phyloP scores from a whole-genome alignment of 2,797 vertebrate genomes.

The Tapera naevia region DNA sequence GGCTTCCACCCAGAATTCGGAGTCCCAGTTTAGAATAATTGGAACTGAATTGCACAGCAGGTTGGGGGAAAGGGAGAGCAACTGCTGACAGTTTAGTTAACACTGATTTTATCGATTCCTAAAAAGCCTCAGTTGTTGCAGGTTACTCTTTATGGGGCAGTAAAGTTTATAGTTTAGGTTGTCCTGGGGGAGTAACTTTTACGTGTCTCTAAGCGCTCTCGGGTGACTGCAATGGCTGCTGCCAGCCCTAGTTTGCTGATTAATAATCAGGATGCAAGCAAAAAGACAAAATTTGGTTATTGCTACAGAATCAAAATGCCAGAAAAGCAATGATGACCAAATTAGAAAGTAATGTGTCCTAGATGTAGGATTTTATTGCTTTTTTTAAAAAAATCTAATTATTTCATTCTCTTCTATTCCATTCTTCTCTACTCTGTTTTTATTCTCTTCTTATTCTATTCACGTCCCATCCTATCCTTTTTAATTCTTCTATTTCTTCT shows the following conservation, averaged over 20 bases:
- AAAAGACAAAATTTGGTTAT: fast-evolving
- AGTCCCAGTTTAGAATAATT: conserved; percentile 18
- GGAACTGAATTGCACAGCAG: background rate
- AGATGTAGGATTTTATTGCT: background rate
- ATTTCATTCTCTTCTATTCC: too few relatives aligned
- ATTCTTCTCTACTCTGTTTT: background rate
- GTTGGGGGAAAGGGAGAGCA: background rate
- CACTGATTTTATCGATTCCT: conserved; percentile 64
- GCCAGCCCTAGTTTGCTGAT: background rate
- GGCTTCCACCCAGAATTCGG: conserved; percentile 46
- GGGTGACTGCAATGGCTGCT: background rate
- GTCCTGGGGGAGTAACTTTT: conserved; percentile 41
- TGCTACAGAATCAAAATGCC: background rate
- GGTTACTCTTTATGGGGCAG: conserved; percentile 65
- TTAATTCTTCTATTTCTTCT: background rate
- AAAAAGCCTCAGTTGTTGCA: conserved; percentile 64
- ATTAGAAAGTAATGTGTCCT: background rate
- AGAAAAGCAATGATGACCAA: background rate
- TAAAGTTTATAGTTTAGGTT: conserved; percentile 58
- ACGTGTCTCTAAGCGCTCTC: background rate
- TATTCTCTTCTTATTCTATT: background rate
- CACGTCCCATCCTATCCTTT: background rate
- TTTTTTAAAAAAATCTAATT: background rate
- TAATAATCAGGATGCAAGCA: background rate
- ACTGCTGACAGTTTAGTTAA: conserved; percentile 59